Evolutionary conservation across 2,888 invertebrate genomes (phyloP).

Genomic region (Pachydiplax longipennis): DNA sequence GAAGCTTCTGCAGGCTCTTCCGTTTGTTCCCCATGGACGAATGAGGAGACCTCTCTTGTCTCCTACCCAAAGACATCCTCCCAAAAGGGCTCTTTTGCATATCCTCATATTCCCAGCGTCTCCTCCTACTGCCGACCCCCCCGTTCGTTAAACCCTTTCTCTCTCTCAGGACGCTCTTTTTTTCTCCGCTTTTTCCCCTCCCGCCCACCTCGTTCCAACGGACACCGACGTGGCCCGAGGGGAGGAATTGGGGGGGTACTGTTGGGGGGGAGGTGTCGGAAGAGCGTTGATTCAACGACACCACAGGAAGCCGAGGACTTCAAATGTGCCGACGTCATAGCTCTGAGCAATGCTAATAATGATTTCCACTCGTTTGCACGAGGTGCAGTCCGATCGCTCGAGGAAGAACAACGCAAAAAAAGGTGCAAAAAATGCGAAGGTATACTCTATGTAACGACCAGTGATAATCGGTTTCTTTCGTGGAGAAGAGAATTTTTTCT

Average conservation of each 20-base stretch:
- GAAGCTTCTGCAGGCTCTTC: too few relatives aligned
- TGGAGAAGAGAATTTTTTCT: not conserved
- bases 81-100: not conserved
- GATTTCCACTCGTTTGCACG: not conserved
- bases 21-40: too few relatives aligned
- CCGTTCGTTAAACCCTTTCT: not conserved
- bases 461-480: constrained; percentile 20
- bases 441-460: not conserved
- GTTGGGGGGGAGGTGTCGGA: not conserved
- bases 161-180: not conserved
- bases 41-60: not conserved
- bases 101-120: not conserved
- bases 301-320: constrained; percentile 7
- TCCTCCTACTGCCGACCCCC: not conserved
- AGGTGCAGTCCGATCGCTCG: not conserved
- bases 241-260: not conserved
- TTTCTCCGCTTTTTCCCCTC: not conserved
- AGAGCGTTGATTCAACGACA: constrained; percentile 17
- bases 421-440: not conserved
- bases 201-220: constrained; percentile 29
- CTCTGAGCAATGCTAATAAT: constrained; percentile 29
- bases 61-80: not conserved
- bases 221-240: not conserved
- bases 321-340: constrained; percentile 33
- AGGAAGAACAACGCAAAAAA: not conserved